phyloP scores from a whole-genome alignment of 2,888 invertebrate species.

The Lydus trimaculatus region DNA sequence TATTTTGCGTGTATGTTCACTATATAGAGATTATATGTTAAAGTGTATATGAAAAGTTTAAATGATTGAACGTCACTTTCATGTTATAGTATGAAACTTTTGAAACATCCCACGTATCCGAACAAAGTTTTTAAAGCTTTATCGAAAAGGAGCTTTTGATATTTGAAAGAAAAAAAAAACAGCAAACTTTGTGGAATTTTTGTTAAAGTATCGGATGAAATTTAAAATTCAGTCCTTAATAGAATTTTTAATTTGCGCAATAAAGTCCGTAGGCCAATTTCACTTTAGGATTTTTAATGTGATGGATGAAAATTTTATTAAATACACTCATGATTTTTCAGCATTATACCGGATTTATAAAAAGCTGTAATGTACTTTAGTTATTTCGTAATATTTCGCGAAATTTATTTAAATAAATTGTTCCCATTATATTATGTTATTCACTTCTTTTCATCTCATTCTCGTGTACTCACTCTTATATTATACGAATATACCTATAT shows the following conservation, averaged over 20 bases:
- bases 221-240: neutral
- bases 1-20: neutral
- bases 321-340: neutral
- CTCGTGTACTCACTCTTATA: slow-evolving; percentile 18
- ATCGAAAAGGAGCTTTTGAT: neutral
- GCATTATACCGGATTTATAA: neutral
- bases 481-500: too few relatives aligned
- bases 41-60: neutral
- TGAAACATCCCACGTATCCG: neutral
- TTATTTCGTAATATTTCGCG: neutral
- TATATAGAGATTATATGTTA: neutral
- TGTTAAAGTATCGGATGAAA: neutral
- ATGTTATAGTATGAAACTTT: neutral
- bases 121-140: neutral
- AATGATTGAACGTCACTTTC: neutral
- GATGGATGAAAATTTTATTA: neutral
- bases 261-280: neutral
- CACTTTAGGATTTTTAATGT: neutral
- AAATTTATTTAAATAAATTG: neutral
- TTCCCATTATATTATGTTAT: neutral
- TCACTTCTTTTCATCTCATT: neutral
- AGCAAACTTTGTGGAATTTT: neutral
- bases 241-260: neutral
- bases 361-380: neutral
- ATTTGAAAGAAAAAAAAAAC: neutral